Percentiles rank a stretch among this genome's conserved stretches.
Conservation (phyloP, 2,797 vertebrate species). For the Meriones psammophilus region DNA sequence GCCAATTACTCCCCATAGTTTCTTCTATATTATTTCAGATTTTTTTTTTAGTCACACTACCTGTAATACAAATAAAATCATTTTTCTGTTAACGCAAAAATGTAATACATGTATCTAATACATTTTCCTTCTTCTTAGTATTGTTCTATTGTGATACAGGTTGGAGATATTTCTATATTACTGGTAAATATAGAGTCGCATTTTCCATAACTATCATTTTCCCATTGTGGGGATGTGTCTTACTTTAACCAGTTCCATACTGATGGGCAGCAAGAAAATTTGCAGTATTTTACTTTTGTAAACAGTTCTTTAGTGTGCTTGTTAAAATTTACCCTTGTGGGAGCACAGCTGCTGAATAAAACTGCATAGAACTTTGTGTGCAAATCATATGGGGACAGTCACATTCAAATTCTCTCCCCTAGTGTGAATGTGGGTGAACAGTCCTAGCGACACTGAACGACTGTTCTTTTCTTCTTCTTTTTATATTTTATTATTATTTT, state of each 20-base stretch:
- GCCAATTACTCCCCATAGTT: not conserved
- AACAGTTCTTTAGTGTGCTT: not conserved
- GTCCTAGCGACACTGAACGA: too few relatives aligned
- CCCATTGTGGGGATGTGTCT: not conserved
- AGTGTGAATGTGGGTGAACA: not conserved
- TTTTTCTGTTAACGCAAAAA: not conserved
- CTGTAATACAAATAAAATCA: not conserved
- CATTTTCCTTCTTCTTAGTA: not conserved
- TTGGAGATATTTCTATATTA: not conserved
- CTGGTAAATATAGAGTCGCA: not conserved
- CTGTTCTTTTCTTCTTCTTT: too few relatives aligned
- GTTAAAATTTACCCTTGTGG: not conserved
- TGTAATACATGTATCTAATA: not conserved
- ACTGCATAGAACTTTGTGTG: not conserved
- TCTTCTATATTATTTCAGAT: not conserved
- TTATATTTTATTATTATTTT: too few relatives aligned
- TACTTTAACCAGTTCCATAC: not conserved
- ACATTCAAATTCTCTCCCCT: not conserved
- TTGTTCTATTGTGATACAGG: not conserved
- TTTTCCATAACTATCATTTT: not conserved
- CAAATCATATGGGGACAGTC: not conserved
- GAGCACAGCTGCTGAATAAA: not conserved
- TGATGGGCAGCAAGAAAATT: not conserved
- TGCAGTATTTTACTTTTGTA: not conserved
- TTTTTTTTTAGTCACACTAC: not conserved